phyloP scores from a whole-genome alignment of 1,140 invertebrate species.

The Drosophila pseudoananassae region DNA sequence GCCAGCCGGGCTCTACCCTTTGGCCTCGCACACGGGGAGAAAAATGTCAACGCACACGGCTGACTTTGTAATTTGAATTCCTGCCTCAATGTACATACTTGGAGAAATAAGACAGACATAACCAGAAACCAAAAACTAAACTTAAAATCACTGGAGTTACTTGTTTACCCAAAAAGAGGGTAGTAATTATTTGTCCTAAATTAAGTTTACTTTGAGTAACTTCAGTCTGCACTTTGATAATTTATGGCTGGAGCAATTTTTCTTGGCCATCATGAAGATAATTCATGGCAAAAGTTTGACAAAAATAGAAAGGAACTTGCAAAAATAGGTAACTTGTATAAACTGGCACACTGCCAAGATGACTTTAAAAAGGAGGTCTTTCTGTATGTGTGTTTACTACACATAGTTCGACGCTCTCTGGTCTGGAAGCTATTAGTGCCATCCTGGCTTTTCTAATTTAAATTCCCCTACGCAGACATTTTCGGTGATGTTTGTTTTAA shows the following conservation, averaged over 20 bases:
- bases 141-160: neutral
- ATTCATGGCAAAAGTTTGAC: constrained; percentile 4
- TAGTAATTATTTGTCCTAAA: neutral
- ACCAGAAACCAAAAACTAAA: neutral
- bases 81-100: neutral
- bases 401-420: neutral
- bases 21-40: constrained; percentile 19
- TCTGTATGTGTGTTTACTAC: neutral
- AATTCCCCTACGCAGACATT: constrained; percentile 16
- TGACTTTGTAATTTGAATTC: constrained; percentile 4
- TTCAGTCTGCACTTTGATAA: neutral
- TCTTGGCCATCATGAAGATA: constrained; percentile 1
- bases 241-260: neutral
- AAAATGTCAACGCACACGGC: constrained; percentile 2
- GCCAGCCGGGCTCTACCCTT: constrained; percentile 36
- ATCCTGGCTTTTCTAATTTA: constrained; percentile 36
- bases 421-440: neutral
- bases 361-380: neutral
- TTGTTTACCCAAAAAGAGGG: neutral
- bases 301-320: constrained; percentile 7
- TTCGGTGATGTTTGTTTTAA: constrained; percentile 1
- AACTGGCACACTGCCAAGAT: constrained; percentile 22
- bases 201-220: neutral
- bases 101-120: neutral
- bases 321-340: constrained; percentile 22